Evolutionary conservation across 2,113 vertebrate species (phyloP).

Genomic region (Catagonus wagneri): DNA sequence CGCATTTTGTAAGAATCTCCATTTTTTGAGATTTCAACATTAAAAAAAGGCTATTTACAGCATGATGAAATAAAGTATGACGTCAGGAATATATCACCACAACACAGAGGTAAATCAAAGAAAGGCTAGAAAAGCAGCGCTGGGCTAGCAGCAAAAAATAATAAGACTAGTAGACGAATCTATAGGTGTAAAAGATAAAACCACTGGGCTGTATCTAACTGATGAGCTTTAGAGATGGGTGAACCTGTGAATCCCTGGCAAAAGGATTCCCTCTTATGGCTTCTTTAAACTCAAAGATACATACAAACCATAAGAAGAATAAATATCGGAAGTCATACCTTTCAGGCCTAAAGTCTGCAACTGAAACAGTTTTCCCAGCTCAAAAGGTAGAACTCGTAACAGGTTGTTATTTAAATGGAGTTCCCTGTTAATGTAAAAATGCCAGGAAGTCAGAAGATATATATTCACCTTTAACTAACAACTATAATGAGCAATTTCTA

Average conservation of each 20-base stretch:
- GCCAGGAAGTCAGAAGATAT: conserved; percentile 78
- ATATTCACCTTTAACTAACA: conserved; percentile 47
- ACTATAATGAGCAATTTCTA: conserved; percentile 74
- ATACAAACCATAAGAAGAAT: conserved; percentile 14
- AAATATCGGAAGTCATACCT: conserved; percentile 90
- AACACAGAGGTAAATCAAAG: neutral
- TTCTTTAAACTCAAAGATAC: conserved; percentile 48
- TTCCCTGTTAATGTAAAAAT: conserved; percentile 93
- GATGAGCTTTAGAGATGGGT: neutral
- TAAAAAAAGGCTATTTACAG: neutral
- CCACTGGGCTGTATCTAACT: neutral
- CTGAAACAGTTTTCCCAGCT: conserved; percentile 99
- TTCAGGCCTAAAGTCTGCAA: conserved; percentile 99
- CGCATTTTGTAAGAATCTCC: neutral
- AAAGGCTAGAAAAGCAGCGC: conserved; percentile 25
- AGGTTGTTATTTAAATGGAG: conserved; percentile 99
- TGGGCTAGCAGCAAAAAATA: neutral
- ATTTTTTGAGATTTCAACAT: neutral
- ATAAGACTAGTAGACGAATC: neutral
- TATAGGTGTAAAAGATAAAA: neutral
- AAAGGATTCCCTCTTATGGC: neutral
- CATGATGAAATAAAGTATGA: conserved; percentile 4
- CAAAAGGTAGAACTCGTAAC: conserved; percentile 99
- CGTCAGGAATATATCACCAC: neutral
- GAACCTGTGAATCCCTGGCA: neutral